Conservation (phyloP, 2,113 vertebrate species). For the Excalfactoria chinensis region DNA sequence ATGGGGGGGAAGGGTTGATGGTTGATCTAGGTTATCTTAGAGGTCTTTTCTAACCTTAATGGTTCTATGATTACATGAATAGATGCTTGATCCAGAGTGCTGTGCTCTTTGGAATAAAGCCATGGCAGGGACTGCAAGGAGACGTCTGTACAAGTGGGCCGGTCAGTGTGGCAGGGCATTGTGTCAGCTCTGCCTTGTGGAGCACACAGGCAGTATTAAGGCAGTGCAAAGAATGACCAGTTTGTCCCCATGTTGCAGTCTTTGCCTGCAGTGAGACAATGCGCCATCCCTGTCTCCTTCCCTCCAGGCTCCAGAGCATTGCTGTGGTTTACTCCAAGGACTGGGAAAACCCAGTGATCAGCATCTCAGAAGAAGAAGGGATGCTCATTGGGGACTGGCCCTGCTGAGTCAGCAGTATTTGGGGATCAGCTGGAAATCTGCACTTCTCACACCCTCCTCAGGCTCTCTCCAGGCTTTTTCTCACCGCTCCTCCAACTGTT, state of each 20-base stretch:
- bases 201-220: not conserved
- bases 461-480: not conserved
- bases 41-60: no score
- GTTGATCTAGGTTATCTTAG: no score
- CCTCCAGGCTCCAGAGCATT: not conserved
- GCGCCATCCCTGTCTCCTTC: not conserved
- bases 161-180: not conserved
- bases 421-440: conserved; percentile 4
- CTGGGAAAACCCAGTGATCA: not conserved
- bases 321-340: not conserved
- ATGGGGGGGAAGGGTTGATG: no score
- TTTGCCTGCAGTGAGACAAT: not conserved
- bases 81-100: rapidly evolving
- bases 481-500: rapidly evolving
- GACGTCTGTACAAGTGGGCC: not conserved
- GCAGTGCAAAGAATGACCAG: not conserved
- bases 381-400: not conserved
- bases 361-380: not conserved
- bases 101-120: not conserved
- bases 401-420: conserved; percentile 19
- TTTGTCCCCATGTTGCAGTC: rapidly evolving
- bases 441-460: conserved; percentile 39
- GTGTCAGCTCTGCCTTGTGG: not conserved
- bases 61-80: no score
- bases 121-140: not conserved